Percentiles rank a stretch among this genome's conserved stretches.
Conservation (phyloP, 2,888 invertebrate genomes). For the Stenchaetothrips biformis region DNA sequence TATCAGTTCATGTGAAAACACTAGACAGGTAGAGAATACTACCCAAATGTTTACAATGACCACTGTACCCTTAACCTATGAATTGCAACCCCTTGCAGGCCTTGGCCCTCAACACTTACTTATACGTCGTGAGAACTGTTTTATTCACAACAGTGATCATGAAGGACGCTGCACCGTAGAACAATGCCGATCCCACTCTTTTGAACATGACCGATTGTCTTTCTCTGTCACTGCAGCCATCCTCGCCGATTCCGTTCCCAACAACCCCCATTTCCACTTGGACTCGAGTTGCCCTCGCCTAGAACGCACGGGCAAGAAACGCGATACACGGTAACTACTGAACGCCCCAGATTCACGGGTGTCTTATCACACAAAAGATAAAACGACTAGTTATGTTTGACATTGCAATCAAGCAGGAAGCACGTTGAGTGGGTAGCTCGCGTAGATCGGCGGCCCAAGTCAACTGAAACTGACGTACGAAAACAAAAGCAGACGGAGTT, state of each 20-base stretch:
- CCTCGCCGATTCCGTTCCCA: conserved; percentile 12
- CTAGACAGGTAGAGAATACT: neutral
- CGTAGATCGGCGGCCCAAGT: neutral
- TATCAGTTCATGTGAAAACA: too few species aligned
- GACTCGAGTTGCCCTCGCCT: neutral
- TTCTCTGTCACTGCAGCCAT: conserved; percentile 15
- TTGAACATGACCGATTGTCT: conserved; percentile 28
- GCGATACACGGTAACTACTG: neutral
- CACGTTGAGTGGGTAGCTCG: neutral
- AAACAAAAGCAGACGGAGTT: too few species aligned
- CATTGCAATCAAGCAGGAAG: neutral
- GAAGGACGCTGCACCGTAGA: conserved; percentile 88
- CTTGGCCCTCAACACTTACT: conserved; percentile 45
- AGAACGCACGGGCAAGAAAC: neutral
- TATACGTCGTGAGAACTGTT: conserved; percentile 84
- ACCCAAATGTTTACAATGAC: neutral
- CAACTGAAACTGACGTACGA: too few species aligned
- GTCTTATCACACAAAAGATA: neutral
- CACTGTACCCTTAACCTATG: neutral
- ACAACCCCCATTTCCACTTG: neutral
- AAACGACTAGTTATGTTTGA: neutral
- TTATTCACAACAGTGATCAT: conserved; percentile 96
- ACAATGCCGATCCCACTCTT: conserved; percentile 67
- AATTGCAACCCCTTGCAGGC: neutral
- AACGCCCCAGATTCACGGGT: neutral